Base-by-base conservation (phyloP, 2,888 invertebrate genomes). In the Plagiodera versicolora region DNA sequence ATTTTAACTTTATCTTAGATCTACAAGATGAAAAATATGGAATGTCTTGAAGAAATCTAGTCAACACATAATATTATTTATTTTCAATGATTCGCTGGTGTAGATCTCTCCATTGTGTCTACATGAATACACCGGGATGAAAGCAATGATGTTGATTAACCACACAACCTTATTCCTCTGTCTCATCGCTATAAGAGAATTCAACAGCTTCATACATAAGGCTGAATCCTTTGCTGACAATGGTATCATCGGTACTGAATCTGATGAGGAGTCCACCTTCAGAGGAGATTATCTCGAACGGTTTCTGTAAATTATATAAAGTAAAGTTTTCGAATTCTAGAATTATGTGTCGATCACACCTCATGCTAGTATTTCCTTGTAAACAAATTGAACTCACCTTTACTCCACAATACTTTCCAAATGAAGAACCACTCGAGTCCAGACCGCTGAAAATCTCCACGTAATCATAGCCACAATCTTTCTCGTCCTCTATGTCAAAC, bases 401-500 rank as follows among this genome's bases (percentile, higher is more conserved):
- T 70, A 87, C 91, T 51, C 95, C 95, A 78, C 97, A 97, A 76
- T 89, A 93, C 70, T 89, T 87, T 14, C 94, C 95, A 68, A 92
- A 89, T 64, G 88, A 87, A 2, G 85, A 84, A 1, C 91, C 90
- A 54, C 86, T 87, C 18, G 89, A 89, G 70, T 94, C 92, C 73
- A 91, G 83, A 0, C 95, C 95, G 20, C 94, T 94, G 76, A 89
- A 93, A 5, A 98, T 89, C 79, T 96, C 94, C 0, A 98, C 93
- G 74, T 87, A 94, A 77, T 98, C 98, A 75, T 95, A 98, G 46
- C 89, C 88, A 77, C 98, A 98, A 72, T 92, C 91, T 52, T 87
- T 85, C 76, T 95, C 95, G 52, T 92, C 92, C 79, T 98, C 98
- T 65, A 95, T 78, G 73, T 92, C 90, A 75, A 95, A 94, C 0